Evolutionary conservation across 2,113 vertebrate species (phyloP).

Genomic region (Hemibagrus wyckioides): DNA sequence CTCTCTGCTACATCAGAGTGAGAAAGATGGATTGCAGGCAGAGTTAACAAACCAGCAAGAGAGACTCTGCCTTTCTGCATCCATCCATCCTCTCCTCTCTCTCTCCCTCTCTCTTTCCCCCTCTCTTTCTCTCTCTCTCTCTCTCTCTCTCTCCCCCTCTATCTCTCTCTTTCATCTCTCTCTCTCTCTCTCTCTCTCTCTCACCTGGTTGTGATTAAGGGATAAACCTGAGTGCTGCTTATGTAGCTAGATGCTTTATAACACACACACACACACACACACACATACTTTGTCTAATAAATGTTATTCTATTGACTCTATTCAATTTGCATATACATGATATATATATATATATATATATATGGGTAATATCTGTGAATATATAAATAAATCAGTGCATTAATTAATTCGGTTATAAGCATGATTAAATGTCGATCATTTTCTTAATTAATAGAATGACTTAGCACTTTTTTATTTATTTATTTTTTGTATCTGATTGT

Average conservation of each 20-base stretch:
- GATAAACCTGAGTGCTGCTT: not conserved
- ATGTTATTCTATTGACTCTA: too few relatives aligned
- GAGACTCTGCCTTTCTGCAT: not conserved
- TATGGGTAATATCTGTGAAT: too few relatives aligned
- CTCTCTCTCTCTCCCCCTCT: not conserved
- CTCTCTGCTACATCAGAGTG: slow-evolving; percentile 40
- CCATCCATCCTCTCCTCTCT: not conserved
- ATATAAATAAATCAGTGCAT: too few relatives aligned
- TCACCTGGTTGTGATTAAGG: not conserved
- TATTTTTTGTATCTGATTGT: too few relatives aligned
- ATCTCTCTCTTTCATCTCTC: not conserved
- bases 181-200: not conserved
- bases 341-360: too few relatives aligned
- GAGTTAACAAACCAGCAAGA: slow-evolving; percentile 7
- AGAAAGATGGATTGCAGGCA: not conserved
- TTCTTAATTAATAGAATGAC: too few relatives aligned
- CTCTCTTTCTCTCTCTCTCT: not conserved
- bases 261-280: slow-evolving; percentile 2
- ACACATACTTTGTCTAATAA: not conserved
- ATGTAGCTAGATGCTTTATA: not conserved
- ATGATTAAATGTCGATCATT: not conserved
- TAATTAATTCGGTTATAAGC: too few relatives aligned
- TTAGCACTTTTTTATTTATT: too few relatives aligned
- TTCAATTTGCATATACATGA: too few relatives aligned
- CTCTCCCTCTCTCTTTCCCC: not conserved